Percentiles rank a stretch among this genome's conserved stretches.
Evolutionary conservation across 2,797 vertebrate species (phyloP).

Genomic region (Spinibarbus caldwelli): DNA sequence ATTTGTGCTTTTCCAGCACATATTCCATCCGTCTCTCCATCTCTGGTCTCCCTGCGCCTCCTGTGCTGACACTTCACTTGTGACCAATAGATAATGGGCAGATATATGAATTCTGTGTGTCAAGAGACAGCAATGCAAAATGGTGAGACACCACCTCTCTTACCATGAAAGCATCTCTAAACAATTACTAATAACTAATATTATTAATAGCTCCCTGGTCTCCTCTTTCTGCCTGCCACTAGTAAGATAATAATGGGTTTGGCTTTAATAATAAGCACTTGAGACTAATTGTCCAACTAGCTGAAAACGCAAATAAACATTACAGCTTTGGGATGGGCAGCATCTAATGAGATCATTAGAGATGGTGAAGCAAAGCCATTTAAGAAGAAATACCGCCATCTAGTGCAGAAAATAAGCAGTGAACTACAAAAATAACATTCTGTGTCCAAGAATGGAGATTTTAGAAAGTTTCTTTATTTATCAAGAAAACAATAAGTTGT

Average conservation of each 20-base stretch:
- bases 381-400: slow-evolving; percentile 37
- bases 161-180: background rate
- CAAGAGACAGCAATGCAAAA: slow-evolving; percentile 18
- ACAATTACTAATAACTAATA: slow-evolving; percentile 1
- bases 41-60: background rate
- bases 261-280: slow-evolving; percentile 36
- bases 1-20: slow-evolving; percentile 52
- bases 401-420: slow-evolving; percentile 8
- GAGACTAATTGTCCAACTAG: slow-evolving; percentile 14
- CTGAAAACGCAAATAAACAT: slow-evolving; percentile 20
- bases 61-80: slow-evolving; percentile 36
- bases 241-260: slow-evolving; percentile 21
- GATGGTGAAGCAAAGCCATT: background rate
- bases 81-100: slow-evolving; percentile 33
- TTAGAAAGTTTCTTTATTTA: background rate
- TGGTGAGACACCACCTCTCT: background rate
- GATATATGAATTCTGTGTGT: slow-evolving; percentile 31
- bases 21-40: slow-evolving; percentile 31
- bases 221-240: background rate
- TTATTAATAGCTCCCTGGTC: background rate
- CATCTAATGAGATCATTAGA: slow-evolving; percentile 16
- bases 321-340: slow-evolving; percentile 15
- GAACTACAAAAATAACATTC: background rate
- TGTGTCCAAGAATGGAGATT: background rate
- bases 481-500: background rate